Evolutionary conservation across 1,140 invertebrate genomes (phyloP).

Genomic region (Ceratina australensis): DNA sequence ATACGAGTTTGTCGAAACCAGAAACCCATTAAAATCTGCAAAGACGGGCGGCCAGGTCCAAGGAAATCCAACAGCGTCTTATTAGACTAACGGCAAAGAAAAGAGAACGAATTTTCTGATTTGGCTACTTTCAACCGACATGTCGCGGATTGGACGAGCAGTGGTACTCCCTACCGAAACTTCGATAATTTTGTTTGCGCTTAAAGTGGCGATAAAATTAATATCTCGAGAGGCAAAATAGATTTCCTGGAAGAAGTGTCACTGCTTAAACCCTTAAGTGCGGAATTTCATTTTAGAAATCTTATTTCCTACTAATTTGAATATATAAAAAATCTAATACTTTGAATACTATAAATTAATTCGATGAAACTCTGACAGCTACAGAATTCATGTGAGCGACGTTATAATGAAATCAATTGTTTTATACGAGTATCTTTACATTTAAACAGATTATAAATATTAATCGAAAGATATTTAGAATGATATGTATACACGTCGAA

Average conservation of each 20-base stretch:
- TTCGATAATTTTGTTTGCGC: not conserved
- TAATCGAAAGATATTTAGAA: no score
- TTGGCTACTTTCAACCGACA: constrained; percentile 11
- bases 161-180: not conserved
- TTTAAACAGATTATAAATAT: no score
- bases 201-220: not conserved
- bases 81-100: constrained; percentile 49
- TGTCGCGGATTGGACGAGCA: not conserved
- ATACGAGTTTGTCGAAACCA: constrained; percentile 59
- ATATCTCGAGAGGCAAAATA: not conserved
- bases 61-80: constrained; percentile 56
- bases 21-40: constrained; percentile 66
- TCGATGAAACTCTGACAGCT: no score
- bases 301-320: no score
- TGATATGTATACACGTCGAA: no score
- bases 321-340: no score
- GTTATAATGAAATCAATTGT: no score
- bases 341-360: no score
- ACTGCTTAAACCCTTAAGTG: no score
- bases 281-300: no score
- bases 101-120: constrained; percentile 27
- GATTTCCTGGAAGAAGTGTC: not conserved
- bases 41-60: constrained; percentile 45
- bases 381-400: no score
- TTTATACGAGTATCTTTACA: no score